Evolutionary conservation across 2,888 invertebrate genomes (phyloP), one percentile per base, ranked within the genome.

Genomic region (Coecobrya sp.): DNA sequence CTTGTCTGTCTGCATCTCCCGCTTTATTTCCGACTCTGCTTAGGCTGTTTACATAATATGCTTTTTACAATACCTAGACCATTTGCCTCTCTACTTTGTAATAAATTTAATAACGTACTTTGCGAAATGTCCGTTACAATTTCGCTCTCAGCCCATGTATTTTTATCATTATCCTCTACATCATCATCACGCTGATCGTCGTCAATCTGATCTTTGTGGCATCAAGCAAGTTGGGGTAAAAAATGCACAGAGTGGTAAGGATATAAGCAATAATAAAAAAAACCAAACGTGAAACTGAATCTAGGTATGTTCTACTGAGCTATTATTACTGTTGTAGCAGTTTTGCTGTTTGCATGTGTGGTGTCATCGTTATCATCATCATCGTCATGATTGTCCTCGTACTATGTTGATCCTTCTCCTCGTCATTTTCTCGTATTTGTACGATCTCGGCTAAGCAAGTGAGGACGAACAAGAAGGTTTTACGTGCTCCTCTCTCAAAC

Each of bases 401-500:
- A 22, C 27, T 65, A 3, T 27, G 2, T 30, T 30, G 65, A 65
- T 65, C 11, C 16, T 65, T 65, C 65, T 30, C 16, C 13, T 27
- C 65, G 22, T 59, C 62, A 22, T 85, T 36, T 5, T 36, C 45
- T 36, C 7, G 30, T 52, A 79, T 52, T 16, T 79, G 27, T 25
- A 52, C n/a, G n/a, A 45, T 79, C 52, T 79, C 65, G 22, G 13
- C 25, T 25, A 52, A 81, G 10, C 36, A 68, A 86, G 22, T 84
- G 11, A 42, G 36, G 42, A 82, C 4, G 70, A 49, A 49, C 25
- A 30, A 86, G 49, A 86, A 70, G 68, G 2, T 70, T 1, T 42
- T 70, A 59, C n/a, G 55, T 36, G 30, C 27, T 30, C 11, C 81
- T 81, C 81, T 81, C 81, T 59, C 49, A 62, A 87, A 86, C 91